Base-by-base conservation (phyloP, 1,140 invertebrate genomes). In the Pseudomyrmex gracilis region DNA sequence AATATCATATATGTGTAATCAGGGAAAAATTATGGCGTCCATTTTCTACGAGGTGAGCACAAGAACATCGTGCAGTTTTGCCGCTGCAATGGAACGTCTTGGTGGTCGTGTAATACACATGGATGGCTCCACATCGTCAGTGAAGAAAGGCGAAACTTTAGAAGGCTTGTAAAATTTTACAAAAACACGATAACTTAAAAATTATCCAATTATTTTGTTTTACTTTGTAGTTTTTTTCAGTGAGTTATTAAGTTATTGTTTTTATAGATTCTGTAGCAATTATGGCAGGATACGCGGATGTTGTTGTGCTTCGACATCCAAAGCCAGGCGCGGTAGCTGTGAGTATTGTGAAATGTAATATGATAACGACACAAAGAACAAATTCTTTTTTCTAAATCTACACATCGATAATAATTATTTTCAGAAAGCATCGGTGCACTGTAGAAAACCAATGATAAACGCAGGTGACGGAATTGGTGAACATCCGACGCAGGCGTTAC, bases 1-100 rank as follows among this genome's bases (percentile, higher is more conserved):
- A 7, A 34, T 34, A 7, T 34, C 34, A 7, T 34, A 34, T 34
- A 43, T 71, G 20, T 80, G 10, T 49, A 15, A 88, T 10, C 80
- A 97, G 95, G 99, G 98, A 58, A 99, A 99, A 95, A 95, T 99
- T 1, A 97, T 99, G 97, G 97, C 98, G 15, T 98, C 97, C 0
- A 97, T 99, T 90, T 99, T 99, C 93, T 99, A 99, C 94, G 99
- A 99, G 96, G 98, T 97, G 0, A 99, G 98, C 90, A 99, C 99
- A 0, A 95, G 99, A 86, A 99, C 99, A 0, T 97, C 97, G 90
- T 98, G 98, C 92, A 99, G 98, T 92, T 99, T 99, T 94, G 95
- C 97, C 4, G 97, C 98, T 2, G 99, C 99, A 2, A 99, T 99
- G 98, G 97, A 98, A 92, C 95, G 98, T 89, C 95, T 99, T 15